phyloP scores from a whole-genome alignment of 1,140 invertebrate species.

The Drosophila paulistorum region DNA sequence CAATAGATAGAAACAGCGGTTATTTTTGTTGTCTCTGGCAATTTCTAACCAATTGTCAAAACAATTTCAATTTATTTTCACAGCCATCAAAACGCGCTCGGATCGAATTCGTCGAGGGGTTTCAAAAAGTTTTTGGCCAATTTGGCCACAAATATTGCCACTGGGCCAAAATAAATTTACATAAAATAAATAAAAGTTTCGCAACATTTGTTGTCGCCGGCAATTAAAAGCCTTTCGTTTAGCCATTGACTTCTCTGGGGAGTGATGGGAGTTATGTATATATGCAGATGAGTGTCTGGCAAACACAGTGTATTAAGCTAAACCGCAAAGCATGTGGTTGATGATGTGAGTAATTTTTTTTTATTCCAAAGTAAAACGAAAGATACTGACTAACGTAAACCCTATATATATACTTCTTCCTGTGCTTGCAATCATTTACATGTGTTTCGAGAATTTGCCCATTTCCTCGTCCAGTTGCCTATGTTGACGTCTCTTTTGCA shows the following conservation, averaged over 20 bases:
- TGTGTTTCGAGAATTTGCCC: conserved; percentile 25
- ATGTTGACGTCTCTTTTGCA: neutral
- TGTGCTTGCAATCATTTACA: neutral
- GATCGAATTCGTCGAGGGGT: conserved; percentile 20
- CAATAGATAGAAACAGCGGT: neutral
- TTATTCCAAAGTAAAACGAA: conserved; percentile 11
- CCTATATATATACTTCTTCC: neutral
- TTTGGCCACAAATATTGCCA: conserved; percentile 68
- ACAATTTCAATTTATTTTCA: conserved; percentile 70
- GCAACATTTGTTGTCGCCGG: conserved; percentile 69
- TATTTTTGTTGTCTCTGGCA: conserved; percentile 8
- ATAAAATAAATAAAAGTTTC: conserved; percentile 78
- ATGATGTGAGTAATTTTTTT: conserved; percentile 17
- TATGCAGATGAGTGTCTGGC: conserved; percentile 2
- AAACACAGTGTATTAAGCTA: conserved; percentile 48
- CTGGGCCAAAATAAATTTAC: conserved; percentile 64
- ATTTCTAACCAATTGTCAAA: conserved; percentile 67
- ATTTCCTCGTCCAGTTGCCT: neutral
- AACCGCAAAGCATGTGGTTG: conserved; percentile 57
- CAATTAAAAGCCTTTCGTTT: conserved; percentile 70
- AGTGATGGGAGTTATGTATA: neutral
- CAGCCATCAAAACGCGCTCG: conserved; percentile 26
- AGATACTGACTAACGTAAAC: conserved; percentile 1
- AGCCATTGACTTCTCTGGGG: conserved; percentile 39
- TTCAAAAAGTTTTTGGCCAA: conserved; percentile 50